These are phyloP conservation scores for Muntiacus reevesi DNA, from an alignment of 2,113 vertebrate genomes.

Conservation along the genomic window DNA sequence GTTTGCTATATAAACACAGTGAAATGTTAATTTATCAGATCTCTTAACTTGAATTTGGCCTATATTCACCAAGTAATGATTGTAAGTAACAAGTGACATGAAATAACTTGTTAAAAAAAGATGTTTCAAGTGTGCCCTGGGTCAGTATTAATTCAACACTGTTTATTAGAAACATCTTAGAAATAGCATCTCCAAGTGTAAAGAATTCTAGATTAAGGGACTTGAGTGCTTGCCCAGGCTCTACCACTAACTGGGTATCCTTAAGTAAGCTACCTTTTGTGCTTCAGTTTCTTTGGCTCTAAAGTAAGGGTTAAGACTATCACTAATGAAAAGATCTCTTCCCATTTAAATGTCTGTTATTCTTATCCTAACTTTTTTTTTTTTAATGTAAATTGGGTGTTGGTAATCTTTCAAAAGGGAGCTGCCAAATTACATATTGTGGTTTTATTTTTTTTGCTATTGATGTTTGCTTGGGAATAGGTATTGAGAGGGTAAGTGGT, in stretches of 20 bases:
- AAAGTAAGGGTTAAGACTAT: not conserved
- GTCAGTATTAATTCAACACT: not conserved
- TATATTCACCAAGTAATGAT: not conserved
- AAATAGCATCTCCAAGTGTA: not conserved
- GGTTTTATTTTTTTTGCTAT: not conserved
- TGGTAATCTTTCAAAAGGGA: not conserved
- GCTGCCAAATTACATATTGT: not conserved
- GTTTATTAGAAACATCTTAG: constrained; percentile 16
- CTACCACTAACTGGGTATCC: not conserved
- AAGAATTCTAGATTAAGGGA: not conserved
- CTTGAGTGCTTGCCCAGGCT: not conserved
- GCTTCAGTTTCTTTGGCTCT: not conserved
- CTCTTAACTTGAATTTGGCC: constrained; percentile 21
- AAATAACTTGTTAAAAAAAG: constrained; percentile 26
- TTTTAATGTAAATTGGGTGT: not conserved
- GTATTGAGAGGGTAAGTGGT: not conserved
- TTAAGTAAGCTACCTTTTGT: not conserved
- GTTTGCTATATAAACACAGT: constrained; percentile 10
- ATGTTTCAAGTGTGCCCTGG: not conserved
- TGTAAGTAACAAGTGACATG: not conserved
- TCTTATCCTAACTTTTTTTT: not conserved
- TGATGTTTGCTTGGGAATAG: not conserved
- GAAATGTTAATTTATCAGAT: constrained; percentile 20
- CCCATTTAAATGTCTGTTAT: not conserved
- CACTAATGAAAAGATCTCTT: not conserved